Percentiles rank a stretch among this genome's conserved stretches.
phyloP scores from a whole-genome alignment of 2,113 vertebrate species.

The Dromiciops gliroides region DNA sequence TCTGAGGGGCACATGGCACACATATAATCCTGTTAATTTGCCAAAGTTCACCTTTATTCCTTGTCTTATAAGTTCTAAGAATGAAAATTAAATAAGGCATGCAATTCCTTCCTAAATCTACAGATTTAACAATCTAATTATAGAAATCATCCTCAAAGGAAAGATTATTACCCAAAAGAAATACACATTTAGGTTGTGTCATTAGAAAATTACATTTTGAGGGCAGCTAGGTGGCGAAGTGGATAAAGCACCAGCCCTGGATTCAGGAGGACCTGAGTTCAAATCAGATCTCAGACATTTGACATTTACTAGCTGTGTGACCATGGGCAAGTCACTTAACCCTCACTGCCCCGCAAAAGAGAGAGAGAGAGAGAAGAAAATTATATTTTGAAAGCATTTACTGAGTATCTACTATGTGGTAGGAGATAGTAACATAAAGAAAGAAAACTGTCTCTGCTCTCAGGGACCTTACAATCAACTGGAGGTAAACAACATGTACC shows the following conservation, averaged over 20 bases:
- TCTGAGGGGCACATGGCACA: background rate
- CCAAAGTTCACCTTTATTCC: background rate
- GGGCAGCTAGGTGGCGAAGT: too few species aligned
- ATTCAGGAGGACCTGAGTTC: too few species aligned
- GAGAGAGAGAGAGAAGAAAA: too few species aligned
- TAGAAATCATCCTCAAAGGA: background rate
- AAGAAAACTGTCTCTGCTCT: background rate
- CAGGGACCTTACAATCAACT: background rate
- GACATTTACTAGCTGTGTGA: too few species aligned
- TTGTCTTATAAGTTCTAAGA: background rate
- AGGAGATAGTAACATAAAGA: background rate
- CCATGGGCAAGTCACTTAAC: too few species aligned
- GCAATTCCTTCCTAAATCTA: background rate
- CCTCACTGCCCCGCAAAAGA: too few species aligned
- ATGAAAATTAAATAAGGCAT: background rate
- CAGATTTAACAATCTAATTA: background rate
- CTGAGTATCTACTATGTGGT: too few species aligned
- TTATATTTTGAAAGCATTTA: background rate
- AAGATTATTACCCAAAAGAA: background rate
- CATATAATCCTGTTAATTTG: background rate
- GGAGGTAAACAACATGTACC: background rate
- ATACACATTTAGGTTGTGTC: background rate
- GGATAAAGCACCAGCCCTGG: too few species aligned
- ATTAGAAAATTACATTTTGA: background rate
- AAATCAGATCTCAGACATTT: too few species aligned